Evolutionary conservation across 2,797 vertebrate genomes (phyloP), one percentile per base, ranked within the genome.

Genomic region (Prionace glauca): DNA sequence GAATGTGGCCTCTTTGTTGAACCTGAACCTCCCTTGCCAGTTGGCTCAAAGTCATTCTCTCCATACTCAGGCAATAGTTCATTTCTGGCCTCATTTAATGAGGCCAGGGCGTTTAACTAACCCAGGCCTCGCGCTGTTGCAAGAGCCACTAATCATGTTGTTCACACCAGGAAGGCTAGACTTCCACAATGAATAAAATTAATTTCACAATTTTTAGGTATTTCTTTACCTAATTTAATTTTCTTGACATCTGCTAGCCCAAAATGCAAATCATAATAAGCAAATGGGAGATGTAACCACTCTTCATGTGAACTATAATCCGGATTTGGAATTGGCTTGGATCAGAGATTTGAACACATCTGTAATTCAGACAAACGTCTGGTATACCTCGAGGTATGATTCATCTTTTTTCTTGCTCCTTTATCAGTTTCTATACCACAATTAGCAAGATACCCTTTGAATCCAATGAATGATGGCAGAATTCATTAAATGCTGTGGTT

Each of bases 281-380:
- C 96, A 88, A 72, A 96, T 95, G 60, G 96, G 84, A 9, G 94
- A 95, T 95, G 93, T 62, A 96, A 96, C 96, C 96, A 96, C 96
- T 96, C 96, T 91, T 95, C 96, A 96, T 96, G 96, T 96, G 94
- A 96, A 96, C 96, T 97, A 96, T 96, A 96, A 97, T 95, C 95
- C 96, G 96, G 74, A 96, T 45, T 96, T 90, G n/a, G 36, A 86
- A 24, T 14, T 96, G 96, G 86, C 77, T 74, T 11, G 86, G 36
- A 96, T 96, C 74, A 96, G 95, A 96, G 86, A 96, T 95, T 96
- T 96, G 88, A 77, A 41, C 8, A 95, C 94, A 67, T 95, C 95
- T 96, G 92, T 96, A 95, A 96, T 96, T 95, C 96, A 97, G 96
- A 96, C 41, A 62, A 95, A 95, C 88, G 95, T 95, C 92, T 96